Conservation (phyloP, 2,797 vertebrate genomes). For the Mus spretus region DNA sequence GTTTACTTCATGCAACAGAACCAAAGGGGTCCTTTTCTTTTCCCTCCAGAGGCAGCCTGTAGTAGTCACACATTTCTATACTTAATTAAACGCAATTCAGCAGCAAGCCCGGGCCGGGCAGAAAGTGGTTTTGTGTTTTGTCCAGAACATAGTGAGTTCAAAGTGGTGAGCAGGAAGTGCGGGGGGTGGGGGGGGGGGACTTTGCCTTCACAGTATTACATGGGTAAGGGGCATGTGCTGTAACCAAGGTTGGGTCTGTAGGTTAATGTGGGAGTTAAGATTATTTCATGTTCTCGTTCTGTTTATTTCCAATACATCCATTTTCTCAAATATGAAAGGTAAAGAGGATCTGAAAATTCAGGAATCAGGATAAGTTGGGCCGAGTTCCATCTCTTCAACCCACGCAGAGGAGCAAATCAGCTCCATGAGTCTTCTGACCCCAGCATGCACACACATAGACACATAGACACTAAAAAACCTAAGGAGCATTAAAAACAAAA, state of each 20-base stretch:
- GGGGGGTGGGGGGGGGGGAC: background rate
- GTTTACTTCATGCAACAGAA: slow-evolving; percentile 39
- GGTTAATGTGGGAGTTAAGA: background rate
- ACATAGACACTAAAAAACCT: background rate
- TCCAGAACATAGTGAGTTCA: background rate
- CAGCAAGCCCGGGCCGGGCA: background rate
- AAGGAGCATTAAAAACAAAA: background rate
- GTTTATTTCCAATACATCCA: slow-evolving; percentile 23
- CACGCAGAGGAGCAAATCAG: background rate
- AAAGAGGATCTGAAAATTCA: background rate
- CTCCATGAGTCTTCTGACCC: background rate
- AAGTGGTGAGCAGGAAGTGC: background rate
- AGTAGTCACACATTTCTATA: slow-evolving; percentile 51
- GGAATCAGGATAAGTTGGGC: slow-evolving; percentile 23
- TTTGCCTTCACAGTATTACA: background rate
- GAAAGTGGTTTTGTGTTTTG: slow-evolving; percentile 50
- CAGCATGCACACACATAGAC: background rate
- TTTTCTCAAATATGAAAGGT: background rate
- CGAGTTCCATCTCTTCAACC: background rate
- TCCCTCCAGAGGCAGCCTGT: slow-evolving; percentile 11
- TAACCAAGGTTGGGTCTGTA: slow-evolving; percentile 10
- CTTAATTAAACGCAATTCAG: slow-evolving; percentile 68
- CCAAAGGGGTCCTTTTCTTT: slow-evolving; percentile 35
- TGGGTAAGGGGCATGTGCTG: background rate
- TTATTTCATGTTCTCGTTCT: slow-evolving; percentile 26